Conservation (phyloP, 2,888 invertebrate species). For the Hyppa rectilinea region DNA sequence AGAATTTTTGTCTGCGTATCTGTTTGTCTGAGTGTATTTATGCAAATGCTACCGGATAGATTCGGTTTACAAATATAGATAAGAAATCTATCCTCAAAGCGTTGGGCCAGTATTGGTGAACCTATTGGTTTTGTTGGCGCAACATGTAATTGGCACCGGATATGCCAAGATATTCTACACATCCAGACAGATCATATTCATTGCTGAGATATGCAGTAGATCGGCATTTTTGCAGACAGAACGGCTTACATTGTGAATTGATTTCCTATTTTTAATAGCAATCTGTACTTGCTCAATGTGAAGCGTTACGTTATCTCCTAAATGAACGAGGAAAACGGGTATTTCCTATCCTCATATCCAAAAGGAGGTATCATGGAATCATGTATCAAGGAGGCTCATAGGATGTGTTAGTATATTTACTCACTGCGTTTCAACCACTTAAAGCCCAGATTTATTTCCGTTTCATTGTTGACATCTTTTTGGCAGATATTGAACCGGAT, state of each 20-base stretch:
- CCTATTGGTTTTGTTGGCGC: conserved; percentile 22
- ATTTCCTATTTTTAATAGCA: not conserved
- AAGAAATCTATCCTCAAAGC: conserved; percentile 44
- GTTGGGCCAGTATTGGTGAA: conserved; percentile 21
- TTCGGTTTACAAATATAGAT: conserved; percentile 50
- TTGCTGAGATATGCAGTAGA: conserved; percentile 27
- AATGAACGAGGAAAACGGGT: not conserved
- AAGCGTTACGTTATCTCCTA: not conserved
- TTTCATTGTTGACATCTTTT: not conserved
- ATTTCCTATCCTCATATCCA: not conserved
- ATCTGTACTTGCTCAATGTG: not conserved
- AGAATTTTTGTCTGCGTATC: too few species aligned
- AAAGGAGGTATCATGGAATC: not conserved
- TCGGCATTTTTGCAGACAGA: not conserved
- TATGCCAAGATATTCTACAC: conserved; percentile 50
- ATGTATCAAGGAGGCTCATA: too few species aligned
- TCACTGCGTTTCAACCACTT: not conserved
- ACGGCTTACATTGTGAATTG: not conserved
- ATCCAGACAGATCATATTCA: conserved; percentile 56
- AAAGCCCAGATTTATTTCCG: not conserved
- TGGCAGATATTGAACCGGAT: not conserved
- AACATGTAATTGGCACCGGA: conserved; percentile 61
- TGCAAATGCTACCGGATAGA: too few species aligned
- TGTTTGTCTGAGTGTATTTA: too few species aligned
- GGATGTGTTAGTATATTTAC: too few species aligned